Conservation (phyloP, 1,140 invertebrate species). For the Nasonia longicornis region DNA sequence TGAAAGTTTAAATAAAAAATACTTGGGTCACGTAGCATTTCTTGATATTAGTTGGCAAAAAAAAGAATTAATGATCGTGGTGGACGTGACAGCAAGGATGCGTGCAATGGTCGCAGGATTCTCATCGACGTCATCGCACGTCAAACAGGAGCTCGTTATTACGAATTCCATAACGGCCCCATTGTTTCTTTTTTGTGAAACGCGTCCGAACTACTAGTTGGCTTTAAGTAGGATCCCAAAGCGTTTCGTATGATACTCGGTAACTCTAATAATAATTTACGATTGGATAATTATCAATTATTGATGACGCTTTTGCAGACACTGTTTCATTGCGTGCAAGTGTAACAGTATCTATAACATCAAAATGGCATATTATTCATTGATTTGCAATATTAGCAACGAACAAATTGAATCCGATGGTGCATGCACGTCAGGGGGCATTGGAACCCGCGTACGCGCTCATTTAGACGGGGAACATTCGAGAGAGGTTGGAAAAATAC, state of each 20-base stretch:
- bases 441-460: not conserved
- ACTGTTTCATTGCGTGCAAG: no score
- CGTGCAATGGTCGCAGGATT: slow-evolving; percentile 18
- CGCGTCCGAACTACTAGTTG: slow-evolving; percentile 38
- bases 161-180: slow-evolving; percentile 25
- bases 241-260: not conserved
- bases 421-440: not conserved
- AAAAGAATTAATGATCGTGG: not conserved
- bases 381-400: no score
- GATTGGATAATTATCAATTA: not conserved
- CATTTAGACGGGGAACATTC: slow-evolving; percentile 8
- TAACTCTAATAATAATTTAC: not conserved
- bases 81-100: not conserved
- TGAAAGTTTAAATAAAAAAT: no score
- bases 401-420: not conserved
- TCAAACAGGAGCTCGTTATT: slow-evolving; percentile 32
- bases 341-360: no score
- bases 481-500: slow-evolving; percentile 11
- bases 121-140: slow-evolving; percentile 22
- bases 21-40: not conserved
- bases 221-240: slow-evolving; percentile 12
- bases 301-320: no score
- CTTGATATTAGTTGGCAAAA: not conserved
- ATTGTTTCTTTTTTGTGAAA: slow-evolving; percentile 36
- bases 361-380: no score